phyloP scores from a whole-genome alignment of 2,113 vertebrate genomes.

The Hyla sarda region DNA sequence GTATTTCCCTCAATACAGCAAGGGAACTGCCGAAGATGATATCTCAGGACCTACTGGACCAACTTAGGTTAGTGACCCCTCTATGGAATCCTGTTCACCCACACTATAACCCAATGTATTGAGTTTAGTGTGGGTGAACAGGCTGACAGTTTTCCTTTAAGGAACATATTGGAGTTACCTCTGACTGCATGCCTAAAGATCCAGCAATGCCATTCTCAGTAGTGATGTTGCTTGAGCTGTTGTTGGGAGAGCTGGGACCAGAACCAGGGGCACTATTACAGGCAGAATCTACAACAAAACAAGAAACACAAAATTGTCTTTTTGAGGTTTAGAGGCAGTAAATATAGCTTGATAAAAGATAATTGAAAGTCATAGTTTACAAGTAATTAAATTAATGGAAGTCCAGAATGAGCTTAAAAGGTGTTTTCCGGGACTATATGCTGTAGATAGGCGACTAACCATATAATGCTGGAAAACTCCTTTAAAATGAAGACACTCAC shows the following conservation, averaged over 20 bases:
- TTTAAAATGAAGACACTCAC: conserved; percentile 64
- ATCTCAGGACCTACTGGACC: too few relatives aligned
- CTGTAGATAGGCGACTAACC: too few relatives aligned
- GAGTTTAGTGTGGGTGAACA: too few relatives aligned
- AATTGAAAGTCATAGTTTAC: neutral
- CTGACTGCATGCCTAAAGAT: conserved; percentile 81
- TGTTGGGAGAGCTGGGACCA: conserved; percentile 96
- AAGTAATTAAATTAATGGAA: neutral
- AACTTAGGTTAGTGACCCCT: too few relatives aligned
- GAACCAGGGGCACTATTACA: conserved; percentile 97
- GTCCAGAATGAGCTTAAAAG: neutral
- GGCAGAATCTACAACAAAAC: conserved; percentile 80
- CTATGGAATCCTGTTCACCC: too few relatives aligned
- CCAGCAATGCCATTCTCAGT: conserved; percentile 87
- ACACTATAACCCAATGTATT: too few relatives aligned
- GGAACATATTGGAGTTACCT: conserved; percentile 76
- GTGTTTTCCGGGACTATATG: too few relatives aligned
- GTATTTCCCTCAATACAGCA: too few relatives aligned
- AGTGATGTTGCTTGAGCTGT: conserved; percentile 95
- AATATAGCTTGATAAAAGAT: neutral
- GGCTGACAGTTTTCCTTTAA: too few relatives aligned
- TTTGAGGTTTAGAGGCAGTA: neutral
- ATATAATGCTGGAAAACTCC: too few relatives aligned
- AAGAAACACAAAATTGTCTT: neutral
- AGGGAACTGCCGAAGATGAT: too few relatives aligned